phyloP scores from a whole-genome alignment of 2,113 vertebrate species.

The Sceloporus tristichus region DNA sequence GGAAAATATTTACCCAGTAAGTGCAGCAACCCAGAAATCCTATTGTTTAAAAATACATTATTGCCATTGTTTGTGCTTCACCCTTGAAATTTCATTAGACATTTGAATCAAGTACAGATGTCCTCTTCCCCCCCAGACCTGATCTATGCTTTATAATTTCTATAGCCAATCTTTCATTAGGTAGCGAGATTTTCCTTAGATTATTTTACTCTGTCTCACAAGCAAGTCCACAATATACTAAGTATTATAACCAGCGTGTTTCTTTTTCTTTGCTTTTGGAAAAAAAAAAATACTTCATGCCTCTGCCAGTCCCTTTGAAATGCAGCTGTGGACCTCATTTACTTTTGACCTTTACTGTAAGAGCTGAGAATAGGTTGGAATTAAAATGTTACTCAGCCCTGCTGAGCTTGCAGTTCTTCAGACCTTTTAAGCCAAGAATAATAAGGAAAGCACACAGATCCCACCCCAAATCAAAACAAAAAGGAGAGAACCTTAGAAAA shows the following conservation, averaged over 20 bases:
- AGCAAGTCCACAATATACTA: neutral
- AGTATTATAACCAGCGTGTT: neutral
- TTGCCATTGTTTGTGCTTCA: neutral
- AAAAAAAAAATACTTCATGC: neutral
- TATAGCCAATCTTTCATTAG: neutral
- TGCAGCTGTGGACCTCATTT: conserved; percentile 42
- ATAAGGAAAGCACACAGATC: conserved; percentile 61
- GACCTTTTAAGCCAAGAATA: neutral
- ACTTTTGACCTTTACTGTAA: conserved; percentile 62
- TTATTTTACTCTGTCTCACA: neutral
- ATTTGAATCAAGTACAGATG: neutral
- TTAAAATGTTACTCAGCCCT: conserved; percentile 60
- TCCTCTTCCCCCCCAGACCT: neutral
- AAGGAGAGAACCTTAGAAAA: conserved; percentile 47
- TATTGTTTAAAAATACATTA: neutral
- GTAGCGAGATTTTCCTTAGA: neutral
- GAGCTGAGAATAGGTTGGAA: conserved; percentile 56
- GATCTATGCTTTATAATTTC: neutral
- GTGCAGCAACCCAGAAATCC: neutral
- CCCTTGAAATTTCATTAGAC: neutral
- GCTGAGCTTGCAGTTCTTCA: conserved; percentile 62
- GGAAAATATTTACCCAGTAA: neutral
- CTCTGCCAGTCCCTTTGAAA: conserved; percentile 13
- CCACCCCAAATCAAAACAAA: conserved; percentile 64
- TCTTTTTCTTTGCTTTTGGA: neutral